These are phyloP conservation scores for Plemyria rubiginata DNA, from an alignment of 2,888 invertebrate species.

Conservation along the genomic window DNA sequence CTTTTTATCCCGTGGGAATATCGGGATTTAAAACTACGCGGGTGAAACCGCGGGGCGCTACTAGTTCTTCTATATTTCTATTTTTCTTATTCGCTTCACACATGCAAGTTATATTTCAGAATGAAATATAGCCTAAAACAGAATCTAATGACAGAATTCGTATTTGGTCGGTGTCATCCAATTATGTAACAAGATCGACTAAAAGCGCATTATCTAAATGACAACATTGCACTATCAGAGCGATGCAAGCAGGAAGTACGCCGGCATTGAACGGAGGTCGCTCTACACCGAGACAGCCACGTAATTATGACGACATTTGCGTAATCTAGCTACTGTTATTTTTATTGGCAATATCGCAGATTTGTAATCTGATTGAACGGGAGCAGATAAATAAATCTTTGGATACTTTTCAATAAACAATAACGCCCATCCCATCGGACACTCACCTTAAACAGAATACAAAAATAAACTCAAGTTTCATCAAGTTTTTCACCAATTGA, in stretches of 20 bases:
- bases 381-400: neutral
- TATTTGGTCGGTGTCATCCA: neutral
- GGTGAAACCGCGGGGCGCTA: too few relatives aligned
- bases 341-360: conserved; percentile 23
- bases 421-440: neutral
- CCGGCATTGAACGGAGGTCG: conserved; percentile 54
- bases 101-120: too few relatives aligned
- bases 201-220: conserved; percentile 46
- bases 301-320: conserved; percentile 56
- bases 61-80: too few relatives aligned
- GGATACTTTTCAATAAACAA: neutral
- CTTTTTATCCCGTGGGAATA: too few relatives aligned
- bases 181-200: neutral
- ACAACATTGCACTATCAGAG: conserved; percentile 38
- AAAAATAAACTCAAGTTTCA: too few relatives aligned
- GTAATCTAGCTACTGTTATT: conserved; percentile 47
- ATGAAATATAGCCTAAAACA: too few relatives aligned
- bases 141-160: neutral
- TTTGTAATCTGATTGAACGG: conserved; percentile 15
- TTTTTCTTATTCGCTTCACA: too few relatives aligned
- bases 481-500: neutral
- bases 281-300: conserved; percentile 44
- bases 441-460: too few relatives aligned
- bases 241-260: conserved; percentile 57
- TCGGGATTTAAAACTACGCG: too few relatives aligned